Conservation (phyloP, 2,888 invertebrate genomes). For the Dolichomitus sp. region DNA sequence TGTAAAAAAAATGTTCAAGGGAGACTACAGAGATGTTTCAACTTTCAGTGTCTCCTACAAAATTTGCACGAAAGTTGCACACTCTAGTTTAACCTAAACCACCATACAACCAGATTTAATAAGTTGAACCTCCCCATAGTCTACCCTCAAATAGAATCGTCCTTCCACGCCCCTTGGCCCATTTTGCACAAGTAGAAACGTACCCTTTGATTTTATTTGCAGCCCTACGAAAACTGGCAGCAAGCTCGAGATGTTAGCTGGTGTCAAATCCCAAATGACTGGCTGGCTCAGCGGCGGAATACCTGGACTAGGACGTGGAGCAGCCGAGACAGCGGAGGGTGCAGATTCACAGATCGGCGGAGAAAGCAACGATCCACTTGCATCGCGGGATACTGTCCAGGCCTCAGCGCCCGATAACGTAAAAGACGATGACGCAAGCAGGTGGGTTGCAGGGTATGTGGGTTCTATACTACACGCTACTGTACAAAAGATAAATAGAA, state of each 20-base stretch:
- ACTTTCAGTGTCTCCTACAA: background rate
- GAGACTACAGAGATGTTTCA: background rate
- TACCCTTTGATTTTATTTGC: conserved; percentile 71
- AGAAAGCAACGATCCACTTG: conserved; percentile 81
- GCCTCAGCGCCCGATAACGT: conserved; percentile 84
- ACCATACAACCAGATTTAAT: too few relatives aligned
- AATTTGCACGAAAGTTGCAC: background rate
- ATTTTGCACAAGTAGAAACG: conserved; percentile 23
- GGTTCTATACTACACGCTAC: conserved; percentile 74
- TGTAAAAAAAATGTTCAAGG: background rate
- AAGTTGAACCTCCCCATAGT: background rate
- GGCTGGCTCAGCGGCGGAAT: conserved; percentile 94
- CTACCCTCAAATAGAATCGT: background rate
- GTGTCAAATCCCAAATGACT: conserved; percentile 94
- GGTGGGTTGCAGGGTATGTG: conserved; percentile 82
- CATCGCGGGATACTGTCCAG: conserved; percentile 83
- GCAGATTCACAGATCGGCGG: conserved; percentile 86
- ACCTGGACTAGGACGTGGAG: conserved; percentile 89
- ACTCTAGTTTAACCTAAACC: background rate
- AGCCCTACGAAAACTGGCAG: conserved; percentile 91
- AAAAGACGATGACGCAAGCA: conserved; percentile 94
- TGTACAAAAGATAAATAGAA: conserved; percentile 44
- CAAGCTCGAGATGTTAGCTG: conserved; percentile 94
- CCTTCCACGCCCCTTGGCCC: background rate
- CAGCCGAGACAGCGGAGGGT: conserved; percentile 84